Conservation (phyloP, 2,888 invertebrate genomes). For the Aleiodes testaceus region DNA sequence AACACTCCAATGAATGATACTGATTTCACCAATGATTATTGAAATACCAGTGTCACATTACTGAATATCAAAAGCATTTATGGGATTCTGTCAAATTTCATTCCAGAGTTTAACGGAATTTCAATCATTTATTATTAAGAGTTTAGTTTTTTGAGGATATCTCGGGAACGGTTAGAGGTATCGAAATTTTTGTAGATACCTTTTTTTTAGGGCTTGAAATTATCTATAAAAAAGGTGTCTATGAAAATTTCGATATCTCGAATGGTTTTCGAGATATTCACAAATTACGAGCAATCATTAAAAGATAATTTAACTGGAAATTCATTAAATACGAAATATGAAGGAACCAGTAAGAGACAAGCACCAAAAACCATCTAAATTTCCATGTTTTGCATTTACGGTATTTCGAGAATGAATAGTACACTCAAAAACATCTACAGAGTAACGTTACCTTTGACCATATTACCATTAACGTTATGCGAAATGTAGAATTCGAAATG, state of each 20-base stretch:
- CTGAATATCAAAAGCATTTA: not conserved
- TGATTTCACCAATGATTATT: conserved; percentile 13
- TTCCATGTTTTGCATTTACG: conserved; percentile 21
- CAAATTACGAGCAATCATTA: too few relatives aligned
- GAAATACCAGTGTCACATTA: conserved; percentile 8
- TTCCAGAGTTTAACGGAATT: not conserved
- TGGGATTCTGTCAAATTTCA: not conserved
- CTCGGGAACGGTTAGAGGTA: too few relatives aligned
- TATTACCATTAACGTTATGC: conserved; percentile 23
- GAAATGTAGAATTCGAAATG: conserved; percentile 2
- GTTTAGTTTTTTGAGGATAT: too few relatives aligned
- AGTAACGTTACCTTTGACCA: conserved; percentile 21
- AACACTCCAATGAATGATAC: conserved; percentile 2
- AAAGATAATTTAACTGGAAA: not conserved
- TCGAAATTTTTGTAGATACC: too few relatives aligned
- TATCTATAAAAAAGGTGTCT: too few relatives aligned
- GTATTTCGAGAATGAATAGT: conserved; percentile 1
- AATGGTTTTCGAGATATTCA: too few relatives aligned
- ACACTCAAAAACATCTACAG: conserved; percentile 4
- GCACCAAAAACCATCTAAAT: not conserved
- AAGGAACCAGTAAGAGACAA: not conserved
- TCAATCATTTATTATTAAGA: too few relatives aligned
- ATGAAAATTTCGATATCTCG: too few relatives aligned
- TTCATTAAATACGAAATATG: not conserved
- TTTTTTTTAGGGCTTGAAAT: too few relatives aligned